Percentiles rank a stretch among this genome's conserved stretches.
Evolutionary conservation across 1,140 invertebrate genomes (phyloP).

Genomic region (Drosophila subobscura): DNA sequence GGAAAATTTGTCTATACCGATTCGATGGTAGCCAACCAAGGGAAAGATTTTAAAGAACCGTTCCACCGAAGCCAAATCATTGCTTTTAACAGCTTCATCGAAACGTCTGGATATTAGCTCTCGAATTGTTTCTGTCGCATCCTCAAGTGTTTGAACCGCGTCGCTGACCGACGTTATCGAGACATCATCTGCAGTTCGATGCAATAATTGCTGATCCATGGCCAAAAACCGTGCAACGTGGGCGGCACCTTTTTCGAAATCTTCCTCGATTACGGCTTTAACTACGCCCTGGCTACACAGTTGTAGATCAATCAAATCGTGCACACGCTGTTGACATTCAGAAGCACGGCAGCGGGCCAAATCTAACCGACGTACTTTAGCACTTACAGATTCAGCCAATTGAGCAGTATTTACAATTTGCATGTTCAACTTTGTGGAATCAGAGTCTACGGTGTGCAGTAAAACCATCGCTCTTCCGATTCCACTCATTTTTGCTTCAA

Average conservation of each 20-base stretch:
- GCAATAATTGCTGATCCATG: slow-evolving; percentile 95
- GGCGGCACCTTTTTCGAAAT: slow-evolving; percentile 96
- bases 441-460: slow-evolving; percentile 86
- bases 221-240: slow-evolving; percentile 97
- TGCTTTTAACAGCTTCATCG: slow-evolving; percentile 94
- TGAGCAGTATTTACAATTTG: slow-evolving; percentile 95
- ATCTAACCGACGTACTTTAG: slow-evolving; percentile 97
- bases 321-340: slow-evolving; percentile 96
- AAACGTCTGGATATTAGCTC: slow-evolving; percentile 92
- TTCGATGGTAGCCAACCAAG: slow-evolving; percentile 94
- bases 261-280: slow-evolving; percentile 93
- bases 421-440: slow-evolving; percentile 90
- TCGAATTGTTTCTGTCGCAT: slow-evolving; percentile 89
- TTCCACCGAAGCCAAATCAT: slow-evolving; percentile 96
- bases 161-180: slow-evolving; percentile 80
- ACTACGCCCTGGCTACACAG: slow-evolving; percentile 98
- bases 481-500: slow-evolving; percentile 86
- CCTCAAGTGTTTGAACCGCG: slow-evolving; percentile 91
- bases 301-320: slow-evolving; percentile 98
- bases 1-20: slow-evolving; percentile 96
- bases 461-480: slow-evolving; percentile 85
- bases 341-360: slow-evolving; percentile 95
- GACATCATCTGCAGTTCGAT: slow-evolving; percentile 90
- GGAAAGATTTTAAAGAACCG: slow-evolving; percentile 99
- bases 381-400: slow-evolving; percentile 96